Evolutionary conservation across 1,140 invertebrate species (phyloP), one percentile per base, ranked within the genome.

Genomic region (Sinella curviseta): DNA sequence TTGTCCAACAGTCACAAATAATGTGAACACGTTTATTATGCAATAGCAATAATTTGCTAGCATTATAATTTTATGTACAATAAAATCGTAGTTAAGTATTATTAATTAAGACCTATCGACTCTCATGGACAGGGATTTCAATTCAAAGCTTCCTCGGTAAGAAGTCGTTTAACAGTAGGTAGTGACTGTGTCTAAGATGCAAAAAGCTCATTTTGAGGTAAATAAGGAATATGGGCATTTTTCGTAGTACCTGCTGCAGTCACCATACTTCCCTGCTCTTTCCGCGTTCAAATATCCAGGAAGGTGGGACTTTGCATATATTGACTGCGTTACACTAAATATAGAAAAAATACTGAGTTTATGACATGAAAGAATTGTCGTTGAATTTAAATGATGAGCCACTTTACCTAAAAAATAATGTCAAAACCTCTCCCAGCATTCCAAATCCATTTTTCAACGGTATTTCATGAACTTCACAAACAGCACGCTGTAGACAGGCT

Each of bases 381-480:
- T 60, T 48, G 4, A 60, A 14, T 14, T 60, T 24, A 60, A 70
- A 70, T 31, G 26, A 4, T 70, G 65, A 31, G 1, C 24, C 31
- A 70, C 1, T 17, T 70, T 70, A 83, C 82, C 78, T 83, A 65
- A 83, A 83, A 24, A 83, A 76, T n/a, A 83, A 17, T 8, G 80
- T 81, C 3, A 83, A 24, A 20, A 83, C 24, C 78, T 83, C 82
- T n/a, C 82, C 82, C 48, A 83, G 77, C 26, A 83, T 57, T 3
- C 82, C 82, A 33, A 74, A 83, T n/a, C 82, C 80, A 54, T 79
- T 33, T 48, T 78, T 65, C 17, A 81, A 16, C 2, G 80, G 82
- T 30, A 67, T 78, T 48, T 83, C 77, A 78, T 83, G 80, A 33
- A 83, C 80, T 77, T 83, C 82, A 55, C 82, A 83, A 36, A 83